Conservation (phyloP, 2,888 invertebrate species). For the Eupithecia insigniata region DNA sequence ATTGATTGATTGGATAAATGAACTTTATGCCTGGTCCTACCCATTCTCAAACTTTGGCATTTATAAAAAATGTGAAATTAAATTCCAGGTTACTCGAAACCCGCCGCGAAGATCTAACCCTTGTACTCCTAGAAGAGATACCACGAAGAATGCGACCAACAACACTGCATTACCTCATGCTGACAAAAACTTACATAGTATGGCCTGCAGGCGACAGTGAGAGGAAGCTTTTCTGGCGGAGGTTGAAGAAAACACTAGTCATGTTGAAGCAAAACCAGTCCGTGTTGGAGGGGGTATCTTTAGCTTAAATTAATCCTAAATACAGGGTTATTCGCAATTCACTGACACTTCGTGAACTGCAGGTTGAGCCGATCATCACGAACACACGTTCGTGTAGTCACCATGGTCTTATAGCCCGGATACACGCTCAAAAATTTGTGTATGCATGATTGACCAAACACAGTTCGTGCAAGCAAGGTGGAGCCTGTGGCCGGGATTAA, state of each 20-base stretch:
- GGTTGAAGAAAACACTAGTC: conserved; percentile 69
- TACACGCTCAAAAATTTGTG: too few species aligned
- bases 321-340: too few species aligned
- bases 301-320: conserved; percentile 52
- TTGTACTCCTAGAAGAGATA: conserved; percentile 87
- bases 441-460: too few species aligned
- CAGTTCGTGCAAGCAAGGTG: too few species aligned
- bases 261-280: conserved; percentile 57
- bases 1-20: too few species aligned
- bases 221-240: conserved; percentile 71
- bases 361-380: too few species aligned
- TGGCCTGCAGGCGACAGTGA: conserved; percentile 83
- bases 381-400: too few species aligned
- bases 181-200: conserved; percentile 87
- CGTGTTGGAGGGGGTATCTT: conserved; percentile 57
- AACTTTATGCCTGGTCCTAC: too few species aligned
- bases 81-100: conserved; percentile 84
- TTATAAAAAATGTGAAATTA: background rate
- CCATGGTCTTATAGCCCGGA: too few species aligned
- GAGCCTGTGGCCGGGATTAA: too few species aligned
- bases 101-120: conserved; percentile 84
- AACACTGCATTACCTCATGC: conserved; percentile 86
- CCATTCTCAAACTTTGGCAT: background rate
- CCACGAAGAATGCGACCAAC: conserved; percentile 85
- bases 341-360: too few species aligned